phyloP scores from a whole-genome alignment of 2,888 invertebrate genomes.

The Drosophila prolongata region DNA sequence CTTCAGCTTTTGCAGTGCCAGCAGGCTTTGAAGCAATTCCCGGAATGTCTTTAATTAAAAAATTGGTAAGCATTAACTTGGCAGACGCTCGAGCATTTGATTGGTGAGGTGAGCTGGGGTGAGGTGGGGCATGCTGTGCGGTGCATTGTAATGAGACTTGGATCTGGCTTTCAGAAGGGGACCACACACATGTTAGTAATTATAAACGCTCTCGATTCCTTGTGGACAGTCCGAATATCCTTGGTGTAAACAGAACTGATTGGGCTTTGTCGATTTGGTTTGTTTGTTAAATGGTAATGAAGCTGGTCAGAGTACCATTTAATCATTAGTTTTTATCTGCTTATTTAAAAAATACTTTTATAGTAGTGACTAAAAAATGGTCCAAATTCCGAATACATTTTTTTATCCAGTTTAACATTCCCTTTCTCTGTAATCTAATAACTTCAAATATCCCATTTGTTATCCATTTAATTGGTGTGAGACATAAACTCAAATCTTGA shows the following conservation, averaged over 20 bases:
- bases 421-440: not conserved
- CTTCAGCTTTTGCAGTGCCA: constrained; percentile 91
- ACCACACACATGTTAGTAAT: constrained; percentile 2
- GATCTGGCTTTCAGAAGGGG: not conserved
- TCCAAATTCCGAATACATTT: too few species aligned
- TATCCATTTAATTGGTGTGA: not conserved
- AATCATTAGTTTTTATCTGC: not conserved
- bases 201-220: not conserved
- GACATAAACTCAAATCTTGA: not conserved
- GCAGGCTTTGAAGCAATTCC: constrained; percentile 93
- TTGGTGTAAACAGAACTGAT: constrained; percentile 10
- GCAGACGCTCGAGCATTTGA: constrained; percentile 24
- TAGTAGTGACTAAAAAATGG: too few species aligned
- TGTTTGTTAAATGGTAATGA: not conserved
- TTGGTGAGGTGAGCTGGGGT: constrained; percentile 4
- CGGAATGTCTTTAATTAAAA: constrained; percentile 87
- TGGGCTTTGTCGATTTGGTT: constrained; percentile 13
- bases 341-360: too few species aligned
- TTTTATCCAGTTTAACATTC: too few species aligned
- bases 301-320: not conserved
- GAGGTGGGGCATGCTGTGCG: constrained; percentile 5
- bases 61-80: constrained; percentile 49
- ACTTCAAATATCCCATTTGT: not conserved
- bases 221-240: not conserved
- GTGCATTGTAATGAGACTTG: constrained; percentile 31